Conservation (phyloP, 2,888 invertebrate species). For the Caradrina kadenii region DNA sequence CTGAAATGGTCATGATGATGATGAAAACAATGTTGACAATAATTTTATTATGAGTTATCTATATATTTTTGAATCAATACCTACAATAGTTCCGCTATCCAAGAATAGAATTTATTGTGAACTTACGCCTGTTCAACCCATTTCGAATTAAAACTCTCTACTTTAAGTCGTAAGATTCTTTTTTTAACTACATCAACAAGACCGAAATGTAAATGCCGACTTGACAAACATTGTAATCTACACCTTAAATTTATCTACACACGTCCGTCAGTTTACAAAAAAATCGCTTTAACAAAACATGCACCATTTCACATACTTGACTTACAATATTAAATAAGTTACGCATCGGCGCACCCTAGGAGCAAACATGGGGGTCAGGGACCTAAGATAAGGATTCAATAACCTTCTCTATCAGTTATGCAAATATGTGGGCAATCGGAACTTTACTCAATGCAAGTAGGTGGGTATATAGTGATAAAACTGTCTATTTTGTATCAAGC, state of each 20-base stretch:
- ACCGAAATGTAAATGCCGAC: too few relatives aligned
- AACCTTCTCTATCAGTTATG: conserved; percentile 78
- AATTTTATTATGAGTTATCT: too few relatives aligned
- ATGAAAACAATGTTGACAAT: too few relatives aligned
- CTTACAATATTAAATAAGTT: conserved; percentile 67
- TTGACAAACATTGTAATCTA: too few relatives aligned
- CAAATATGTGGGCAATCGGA: conserved; percentile 71
- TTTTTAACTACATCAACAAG: conserved; percentile 1
- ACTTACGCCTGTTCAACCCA: background rate
- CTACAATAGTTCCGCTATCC: background rate
- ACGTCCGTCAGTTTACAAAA: background rate
- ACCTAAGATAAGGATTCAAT: conserved; percentile 86
- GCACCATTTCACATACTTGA: conserved; percentile 35
- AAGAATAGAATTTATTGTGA: background rate
- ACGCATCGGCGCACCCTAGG: conserved; percentile 65
- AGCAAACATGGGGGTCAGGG: conserved; percentile 74
- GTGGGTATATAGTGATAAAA: conserved; percentile 46
- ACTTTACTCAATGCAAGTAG: conserved; percentile 42
- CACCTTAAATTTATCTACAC: too few relatives aligned
- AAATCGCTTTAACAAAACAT: conserved; percentile 4
- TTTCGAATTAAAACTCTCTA: background rate
- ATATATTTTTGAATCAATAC: background rate
- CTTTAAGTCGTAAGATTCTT: conserved; percentile 4
- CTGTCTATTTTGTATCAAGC: conserved; percentile 44
- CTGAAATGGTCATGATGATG: too few relatives aligned